A percentile compares a stretch with the other conserved stretches of the same genome.
These are phyloP conservation scores for Alsophila aescularia DNA, from an alignment of 2,888 invertebrate species.

Conservation along the genomic window DNA sequence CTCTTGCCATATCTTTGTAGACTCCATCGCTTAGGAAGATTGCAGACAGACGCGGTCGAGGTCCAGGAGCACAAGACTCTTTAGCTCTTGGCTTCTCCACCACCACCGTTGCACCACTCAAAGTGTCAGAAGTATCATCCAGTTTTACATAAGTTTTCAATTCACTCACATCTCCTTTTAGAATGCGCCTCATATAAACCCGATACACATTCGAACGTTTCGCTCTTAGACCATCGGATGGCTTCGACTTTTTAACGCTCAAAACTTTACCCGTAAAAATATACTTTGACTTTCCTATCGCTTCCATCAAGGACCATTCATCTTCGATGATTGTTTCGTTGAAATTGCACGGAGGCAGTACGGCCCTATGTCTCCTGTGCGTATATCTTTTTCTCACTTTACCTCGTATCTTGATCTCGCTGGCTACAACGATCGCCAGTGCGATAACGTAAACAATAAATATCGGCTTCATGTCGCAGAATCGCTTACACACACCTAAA, in stretches of 20 bases:
- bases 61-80: conserved; percentile 73
- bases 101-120: conserved; percentile 71
- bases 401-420: conserved; percentile 77
- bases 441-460: conserved; percentile 77
- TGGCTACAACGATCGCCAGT: conserved; percentile 68
- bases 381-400: conserved; percentile 78
- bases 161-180: conserved; percentile 75
- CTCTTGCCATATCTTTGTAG: conserved; percentile 54
- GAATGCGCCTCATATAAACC: conserved; percentile 74
- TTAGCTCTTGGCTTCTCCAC: conserved; percentile 66
- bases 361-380: conserved; percentile 72
- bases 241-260: conserved; percentile 71
- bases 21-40: conserved; percentile 75
- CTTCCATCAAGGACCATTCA: conserved; percentile 79
- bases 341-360: conserved; percentile 76
- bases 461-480: conserved; percentile 70
- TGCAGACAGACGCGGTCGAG: conserved; percentile 76
- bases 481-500: conserved; percentile 69
- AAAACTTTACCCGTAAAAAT: conserved; percentile 82
- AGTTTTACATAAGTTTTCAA: conserved; percentile 67
- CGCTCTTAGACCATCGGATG: conserved; percentile 52
- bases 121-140: conserved; percentile 59
- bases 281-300: conserved; percentile 78
- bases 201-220: conserved; percentile 75
- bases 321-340: conserved; percentile 80